Percentiles rank a stretch among this genome's conserved stretches.
These are phyloP conservation scores for Acleris literana DNA, from an alignment of 2,888 invertebrate genomes.

Conservation along the genomic window DNA sequence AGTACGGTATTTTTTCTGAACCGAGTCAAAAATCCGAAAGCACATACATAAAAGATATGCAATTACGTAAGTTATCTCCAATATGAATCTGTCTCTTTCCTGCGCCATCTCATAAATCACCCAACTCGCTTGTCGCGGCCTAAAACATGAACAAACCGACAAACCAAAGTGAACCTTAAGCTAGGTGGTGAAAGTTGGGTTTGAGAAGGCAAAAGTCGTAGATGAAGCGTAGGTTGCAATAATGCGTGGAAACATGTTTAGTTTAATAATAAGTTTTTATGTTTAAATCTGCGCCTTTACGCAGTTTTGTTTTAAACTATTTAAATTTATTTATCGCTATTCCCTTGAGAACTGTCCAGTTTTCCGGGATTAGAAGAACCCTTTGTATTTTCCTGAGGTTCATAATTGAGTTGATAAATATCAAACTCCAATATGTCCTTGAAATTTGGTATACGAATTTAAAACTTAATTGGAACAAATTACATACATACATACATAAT, in stretches of 20 bases:
- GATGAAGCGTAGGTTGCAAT: constrained; percentile 15
- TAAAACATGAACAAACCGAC: constrained; percentile 19
- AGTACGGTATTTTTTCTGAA: neutral
- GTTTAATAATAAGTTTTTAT: constrained; percentile 10
- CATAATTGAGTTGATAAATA: no score
- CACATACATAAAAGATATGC: constrained; percentile 30
- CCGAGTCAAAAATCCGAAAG: constrained; percentile 1
- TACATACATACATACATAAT: no score
- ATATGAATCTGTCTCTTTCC: constrained; percentile 32
- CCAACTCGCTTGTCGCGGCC: constrained; percentile 13
- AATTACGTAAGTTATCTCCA: constrained; percentile 33
- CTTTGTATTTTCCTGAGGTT: no score
- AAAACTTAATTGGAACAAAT: no score
- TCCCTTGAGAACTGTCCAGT: no score
- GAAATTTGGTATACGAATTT: no score
- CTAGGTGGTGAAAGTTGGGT: neutral
- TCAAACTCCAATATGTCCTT: no score
- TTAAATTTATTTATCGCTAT: neutral
- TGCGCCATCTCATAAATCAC: constrained; percentile 35
- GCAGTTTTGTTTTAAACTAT: neutral
- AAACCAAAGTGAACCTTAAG: constrained; percentile 8
- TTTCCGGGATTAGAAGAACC: no score
- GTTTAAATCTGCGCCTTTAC: neutral
- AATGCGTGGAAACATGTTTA: constrained; percentile 30
- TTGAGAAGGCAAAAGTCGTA: neutral